These are phyloP conservation scores for Deroplatys truncata DNA, from an alignment of 2,888 invertebrate genomes.

Conservation along the genomic window DNA sequence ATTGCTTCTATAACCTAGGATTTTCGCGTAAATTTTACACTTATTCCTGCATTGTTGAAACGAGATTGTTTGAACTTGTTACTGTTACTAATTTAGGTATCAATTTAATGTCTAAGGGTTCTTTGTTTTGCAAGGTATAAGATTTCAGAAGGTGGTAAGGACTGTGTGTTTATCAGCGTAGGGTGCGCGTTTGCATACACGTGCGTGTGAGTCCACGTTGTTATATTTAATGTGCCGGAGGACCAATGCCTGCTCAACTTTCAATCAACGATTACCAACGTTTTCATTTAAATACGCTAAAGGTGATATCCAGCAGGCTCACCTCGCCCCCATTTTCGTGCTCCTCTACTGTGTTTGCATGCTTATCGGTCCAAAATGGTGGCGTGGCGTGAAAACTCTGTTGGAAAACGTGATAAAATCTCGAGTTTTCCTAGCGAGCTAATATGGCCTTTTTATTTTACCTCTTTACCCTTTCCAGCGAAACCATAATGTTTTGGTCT, in stretches of 20 bases:
- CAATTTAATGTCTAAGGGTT: too few relatives aligned
- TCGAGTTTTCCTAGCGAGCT: not conserved
- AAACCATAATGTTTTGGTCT: not conserved
- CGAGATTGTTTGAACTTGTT: too few relatives aligned
- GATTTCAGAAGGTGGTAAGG: too few relatives aligned
- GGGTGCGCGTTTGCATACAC: too few relatives aligned
- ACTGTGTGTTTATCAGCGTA: too few relatives aligned
- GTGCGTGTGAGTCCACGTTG: not conserved
- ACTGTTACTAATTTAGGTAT: too few relatives aligned
- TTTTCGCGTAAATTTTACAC: too few relatives aligned
- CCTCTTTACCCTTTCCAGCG: not conserved
- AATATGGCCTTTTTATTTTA: not conserved
- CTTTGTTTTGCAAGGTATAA: too few relatives aligned
- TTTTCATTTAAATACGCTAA: not conserved
- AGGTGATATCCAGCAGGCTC: not conserved
- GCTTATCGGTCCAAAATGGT: not conserved
- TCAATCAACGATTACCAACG: not conserved
- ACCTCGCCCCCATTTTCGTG: not conserved
- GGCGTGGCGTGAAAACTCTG: not conserved
- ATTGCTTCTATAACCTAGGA: too few relatives aligned
- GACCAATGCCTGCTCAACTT: not conserved
- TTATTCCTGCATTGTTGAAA: too few relatives aligned
- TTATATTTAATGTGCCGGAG: not conserved
- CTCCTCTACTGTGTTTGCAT: not conserved
- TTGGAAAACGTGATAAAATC: not conserved